These are phyloP conservation scores for Phrynocephalus guinanensis DNA, from an alignment of 2,797 vertebrate species.

Conservation along the genomic window DNA sequence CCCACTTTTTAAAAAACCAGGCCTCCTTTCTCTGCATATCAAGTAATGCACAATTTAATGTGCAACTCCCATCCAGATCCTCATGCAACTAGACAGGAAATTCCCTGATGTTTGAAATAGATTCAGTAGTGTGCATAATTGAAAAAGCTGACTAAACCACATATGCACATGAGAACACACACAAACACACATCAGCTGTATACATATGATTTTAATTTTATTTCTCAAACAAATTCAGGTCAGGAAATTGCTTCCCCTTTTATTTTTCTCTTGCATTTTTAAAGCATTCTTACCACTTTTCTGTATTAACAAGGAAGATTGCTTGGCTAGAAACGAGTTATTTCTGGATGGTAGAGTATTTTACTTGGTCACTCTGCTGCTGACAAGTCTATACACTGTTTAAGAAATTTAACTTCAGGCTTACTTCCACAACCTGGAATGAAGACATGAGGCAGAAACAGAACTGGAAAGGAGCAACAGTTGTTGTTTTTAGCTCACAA, in stretches of 20 bases:
- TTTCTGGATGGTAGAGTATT: neutral
- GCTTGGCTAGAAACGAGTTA: neutral
- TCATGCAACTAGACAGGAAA: neutral
- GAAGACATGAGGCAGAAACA: neutral
- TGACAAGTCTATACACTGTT: neutral
- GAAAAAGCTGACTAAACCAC: neutral
- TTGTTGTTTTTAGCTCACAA: neutral
- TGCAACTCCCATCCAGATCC: neutral
- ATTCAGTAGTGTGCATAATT: neutral
- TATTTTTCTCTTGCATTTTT: neutral
- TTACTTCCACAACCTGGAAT: neutral
- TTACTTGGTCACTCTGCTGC: neutral
- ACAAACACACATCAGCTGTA: neutral
- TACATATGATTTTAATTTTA: neutral
- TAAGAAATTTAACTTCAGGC: neutral
- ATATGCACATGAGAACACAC: neutral
- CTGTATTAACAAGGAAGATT: neutral
- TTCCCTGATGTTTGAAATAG: neutral
- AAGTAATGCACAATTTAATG: neutral
- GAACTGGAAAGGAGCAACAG: neutral
- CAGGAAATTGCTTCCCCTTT: neutral
- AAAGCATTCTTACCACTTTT: neutral
- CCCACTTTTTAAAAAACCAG: neutral
- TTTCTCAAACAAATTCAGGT: neutral
- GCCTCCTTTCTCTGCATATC: neutral